phyloP scores from a whole-genome alignment of 2,888 invertebrate species.

The Petrophora chlorosata region DNA sequence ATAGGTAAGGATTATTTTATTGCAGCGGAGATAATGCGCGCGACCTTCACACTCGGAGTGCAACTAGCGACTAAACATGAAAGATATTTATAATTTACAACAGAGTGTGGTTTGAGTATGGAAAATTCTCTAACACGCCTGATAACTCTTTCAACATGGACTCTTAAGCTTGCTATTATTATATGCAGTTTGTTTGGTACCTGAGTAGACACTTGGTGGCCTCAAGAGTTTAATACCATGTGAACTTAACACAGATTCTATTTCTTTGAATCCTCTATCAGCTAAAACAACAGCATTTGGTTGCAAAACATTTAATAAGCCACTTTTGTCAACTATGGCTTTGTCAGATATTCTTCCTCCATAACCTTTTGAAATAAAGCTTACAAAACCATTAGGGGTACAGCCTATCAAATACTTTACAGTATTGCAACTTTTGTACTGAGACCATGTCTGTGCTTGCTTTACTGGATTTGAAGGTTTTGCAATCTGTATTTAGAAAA shows the following conservation, averaged over 20 bases:
- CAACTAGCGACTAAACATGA: no score
- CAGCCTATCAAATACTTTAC: slow-evolving; percentile 45
- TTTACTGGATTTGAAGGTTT: slow-evolving; percentile 41
- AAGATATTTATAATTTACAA: no score
- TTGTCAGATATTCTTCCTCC: slow-evolving; percentile 39
- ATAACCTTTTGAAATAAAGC: slow-evolving; percentile 49
- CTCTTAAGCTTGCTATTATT: slow-evolving; percentile 24
- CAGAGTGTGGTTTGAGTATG: slow-evolving; percentile 10
- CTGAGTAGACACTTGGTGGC: not conserved
- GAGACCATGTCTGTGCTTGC: slow-evolving; percentile 45
- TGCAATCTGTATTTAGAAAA: slow-evolving; percentile 46
- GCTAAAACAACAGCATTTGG: slow-evolving; percentile 18
- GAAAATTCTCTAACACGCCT: slow-evolving; percentile 21
- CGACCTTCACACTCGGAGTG: no score
- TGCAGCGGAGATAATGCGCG: no score
- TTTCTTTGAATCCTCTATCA: slow-evolving; percentile 34
- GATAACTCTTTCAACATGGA: slow-evolving; percentile 32
- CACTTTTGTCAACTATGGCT: slow-evolving; percentile 28
- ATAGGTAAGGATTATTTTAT: no score
- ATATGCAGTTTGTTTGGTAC: not conserved
- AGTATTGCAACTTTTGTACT: slow-evolving; percentile 46
- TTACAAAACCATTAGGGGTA: slow-evolving; percentile 48
- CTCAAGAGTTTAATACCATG: slow-evolving; percentile 12
- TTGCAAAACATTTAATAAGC: slow-evolving; percentile 17
- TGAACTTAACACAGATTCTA: slow-evolving; percentile 19